Conservation (phyloP, 2,113 vertebrate genomes). For the Syngnathus scovelli region DNA sequence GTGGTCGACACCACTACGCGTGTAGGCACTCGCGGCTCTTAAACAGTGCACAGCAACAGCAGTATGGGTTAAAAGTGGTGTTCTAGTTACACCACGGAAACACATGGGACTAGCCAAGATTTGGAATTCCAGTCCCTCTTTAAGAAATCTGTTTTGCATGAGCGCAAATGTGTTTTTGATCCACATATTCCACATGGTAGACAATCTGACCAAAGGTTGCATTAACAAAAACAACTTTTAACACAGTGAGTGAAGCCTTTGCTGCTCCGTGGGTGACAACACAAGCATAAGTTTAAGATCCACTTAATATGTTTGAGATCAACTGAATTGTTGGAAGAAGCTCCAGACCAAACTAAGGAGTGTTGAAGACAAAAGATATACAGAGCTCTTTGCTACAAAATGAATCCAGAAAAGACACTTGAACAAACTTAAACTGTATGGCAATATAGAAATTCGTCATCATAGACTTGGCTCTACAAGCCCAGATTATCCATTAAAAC, state of each 20-base stretch:
- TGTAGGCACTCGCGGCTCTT: slow-evolving; percentile 67
- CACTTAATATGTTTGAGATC: not conserved
- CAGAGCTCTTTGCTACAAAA: slow-evolving; percentile 33
- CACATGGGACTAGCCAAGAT: slow-evolving; percentile 6
- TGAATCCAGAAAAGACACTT: slow-evolving; percentile 23
- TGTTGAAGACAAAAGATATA: slow-evolving; percentile 21
- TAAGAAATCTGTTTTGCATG: slow-evolving; percentile 22
- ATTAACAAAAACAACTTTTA: not conserved
- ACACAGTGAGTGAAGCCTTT: slow-evolving; percentile 45
- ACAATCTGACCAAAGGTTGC: slow-evolving; percentile 15
- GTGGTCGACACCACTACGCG: slow-evolving; percentile 42
- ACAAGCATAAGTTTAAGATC: slow-evolving; percentile 12
- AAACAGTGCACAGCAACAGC: slow-evolving; percentile 56
- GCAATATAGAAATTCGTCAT: slow-evolving; percentile 54
- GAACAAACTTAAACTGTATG: slow-evolving; percentile 35
- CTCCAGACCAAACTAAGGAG: slow-evolving; percentile 16
- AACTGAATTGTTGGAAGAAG: slow-evolving; percentile 29
- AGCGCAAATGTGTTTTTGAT: slow-evolving; percentile 29
- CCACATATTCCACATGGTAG: slow-evolving; percentile 13
- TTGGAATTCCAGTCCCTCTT: slow-evolving; percentile 9
- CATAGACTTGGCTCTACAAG: slow-evolving; percentile 12
- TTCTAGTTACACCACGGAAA: slow-evolving; percentile 18
- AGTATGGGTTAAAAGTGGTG: slow-evolving; percentile 7
- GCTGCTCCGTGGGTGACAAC: slow-evolving; percentile 44
- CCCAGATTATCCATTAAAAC: slow-evolving; percentile 14